phyloP scores from a whole-genome alignment of 2,797 vertebrate species.

The Furcifer pardalis region DNA sequence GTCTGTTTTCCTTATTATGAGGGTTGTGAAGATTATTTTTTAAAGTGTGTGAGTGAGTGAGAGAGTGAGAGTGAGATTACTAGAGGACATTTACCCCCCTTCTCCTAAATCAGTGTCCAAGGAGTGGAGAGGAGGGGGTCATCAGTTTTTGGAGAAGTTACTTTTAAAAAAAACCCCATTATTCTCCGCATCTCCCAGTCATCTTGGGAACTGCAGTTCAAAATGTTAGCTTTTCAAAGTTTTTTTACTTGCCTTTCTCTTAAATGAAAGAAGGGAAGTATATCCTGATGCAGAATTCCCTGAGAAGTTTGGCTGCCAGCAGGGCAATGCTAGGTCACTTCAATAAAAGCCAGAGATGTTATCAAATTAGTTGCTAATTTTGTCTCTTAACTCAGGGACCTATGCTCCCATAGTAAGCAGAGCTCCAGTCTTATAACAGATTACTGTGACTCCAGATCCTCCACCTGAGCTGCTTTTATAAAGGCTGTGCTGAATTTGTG shows the following conservation, averaged over 20 bases:
- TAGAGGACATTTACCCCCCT: not conserved
- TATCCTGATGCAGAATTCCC: conserved; percentile 29
- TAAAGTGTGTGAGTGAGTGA: not conserved
- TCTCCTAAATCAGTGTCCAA: not conserved
- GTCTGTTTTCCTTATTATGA: conserved; percentile 37
- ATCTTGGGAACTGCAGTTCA: not conserved
- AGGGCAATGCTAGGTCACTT: conserved; percentile 48
- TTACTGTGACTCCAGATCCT: conserved; percentile 4
- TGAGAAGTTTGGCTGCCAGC: conserved; percentile 48
- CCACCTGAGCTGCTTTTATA: conserved; percentile 9
- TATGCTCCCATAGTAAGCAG: conserved; percentile 5
- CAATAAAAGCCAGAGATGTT: conserved; percentile 60
- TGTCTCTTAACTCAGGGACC: conserved; percentile 64
- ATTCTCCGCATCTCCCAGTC: not conserved
- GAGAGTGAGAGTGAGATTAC: not conserved
- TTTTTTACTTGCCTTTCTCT: not conserved
- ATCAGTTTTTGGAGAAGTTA: not conserved
- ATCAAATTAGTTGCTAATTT: conserved; percentile 73
- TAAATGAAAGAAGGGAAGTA: not conserved
- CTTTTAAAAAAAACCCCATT: not conserved
- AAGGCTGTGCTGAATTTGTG: conserved; percentile 39
- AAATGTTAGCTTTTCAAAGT: not conserved
- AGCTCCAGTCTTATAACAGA: not conserved
- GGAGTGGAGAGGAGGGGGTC: too few species aligned
- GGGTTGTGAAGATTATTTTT: not conserved